Conservation (phyloP, 2,888 invertebrate genomes). For the Amphipoea oculea region DNA sequence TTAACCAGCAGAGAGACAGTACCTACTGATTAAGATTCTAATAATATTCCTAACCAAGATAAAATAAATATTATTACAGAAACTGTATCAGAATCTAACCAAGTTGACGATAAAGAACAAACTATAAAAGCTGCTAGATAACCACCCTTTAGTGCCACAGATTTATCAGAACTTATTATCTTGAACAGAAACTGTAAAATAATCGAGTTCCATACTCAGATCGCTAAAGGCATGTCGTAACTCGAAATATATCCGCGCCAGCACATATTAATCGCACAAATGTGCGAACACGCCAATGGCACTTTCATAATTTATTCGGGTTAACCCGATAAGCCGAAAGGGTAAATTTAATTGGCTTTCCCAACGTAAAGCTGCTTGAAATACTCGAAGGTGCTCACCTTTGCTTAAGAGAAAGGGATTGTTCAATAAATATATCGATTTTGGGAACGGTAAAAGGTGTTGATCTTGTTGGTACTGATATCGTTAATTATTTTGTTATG, state of each 20-base stretch:
- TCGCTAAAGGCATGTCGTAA: constrained; percentile 35
- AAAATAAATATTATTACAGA: not conserved
- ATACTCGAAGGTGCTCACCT: constrained; percentile 59
- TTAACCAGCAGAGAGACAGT: not conserved
- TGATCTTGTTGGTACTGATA: constrained; percentile 30
- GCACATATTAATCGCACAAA: constrained; percentile 44
- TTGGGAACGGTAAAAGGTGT: constrained; percentile 54
- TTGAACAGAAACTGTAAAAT: constrained; percentile 44
- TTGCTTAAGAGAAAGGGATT: constrained; percentile 62
- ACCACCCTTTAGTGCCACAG: constrained; percentile 18
- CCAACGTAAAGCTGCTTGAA: constrained; percentile 58
- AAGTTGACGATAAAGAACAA: constrained; percentile 9
- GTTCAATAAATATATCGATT: constrained; percentile 50
- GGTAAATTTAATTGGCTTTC: constrained; percentile 67
- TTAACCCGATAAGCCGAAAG: constrained; percentile 66
- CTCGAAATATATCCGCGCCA: constrained; percentile 34
- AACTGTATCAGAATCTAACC: constrained; percentile 1
- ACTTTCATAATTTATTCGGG: constrained; percentile 66
- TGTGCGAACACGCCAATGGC: constrained; percentile 48
- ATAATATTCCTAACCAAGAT: not conserved
- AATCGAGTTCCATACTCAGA: constrained; percentile 45
- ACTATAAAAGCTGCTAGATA: constrained; percentile 13
- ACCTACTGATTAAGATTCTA: not conserved
- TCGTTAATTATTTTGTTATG: constrained; percentile 35
- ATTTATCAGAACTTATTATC: constrained; percentile 17